Percentiles rank a stretch among this genome's conserved stretches.
phyloP scores from a whole-genome alignment of 2,113 vertebrate species.

The Naja naja region DNA sequence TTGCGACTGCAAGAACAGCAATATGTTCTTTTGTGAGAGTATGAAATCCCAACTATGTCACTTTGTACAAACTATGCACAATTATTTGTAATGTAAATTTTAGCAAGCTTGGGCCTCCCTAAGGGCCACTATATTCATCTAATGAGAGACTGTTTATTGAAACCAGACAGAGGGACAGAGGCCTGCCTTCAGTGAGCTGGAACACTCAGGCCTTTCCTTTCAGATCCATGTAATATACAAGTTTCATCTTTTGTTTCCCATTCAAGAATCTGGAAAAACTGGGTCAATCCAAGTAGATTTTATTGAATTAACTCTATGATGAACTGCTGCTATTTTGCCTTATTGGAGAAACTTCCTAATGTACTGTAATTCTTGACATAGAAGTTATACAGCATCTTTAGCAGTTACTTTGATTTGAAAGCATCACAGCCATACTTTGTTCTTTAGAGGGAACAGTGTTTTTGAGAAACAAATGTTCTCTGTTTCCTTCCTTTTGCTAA shows the following conservation, averaged over 20 bases:
- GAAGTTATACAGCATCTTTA: slow-evolving; percentile 49
- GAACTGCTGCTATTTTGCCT: slow-evolving; percentile 59
- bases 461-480: slow-evolving; percentile 42
- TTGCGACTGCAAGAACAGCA: not conserved
- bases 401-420: slow-evolving; percentile 55
- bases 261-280: slow-evolving; percentile 66
- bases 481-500: slow-evolving; percentile 27
- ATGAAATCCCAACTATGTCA: not conserved
- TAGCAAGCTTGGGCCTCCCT: not conserved
- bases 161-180: slow-evolving; percentile 16
- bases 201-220: slow-evolving; percentile 35
- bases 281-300: slow-evolving; percentile 77
- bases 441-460: slow-evolving; percentile 41
- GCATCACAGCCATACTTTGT: slow-evolving; percentile 45
- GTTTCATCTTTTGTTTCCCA: slow-evolving; percentile 58
- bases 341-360: slow-evolving; percentile 53
- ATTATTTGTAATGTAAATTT: not conserved
- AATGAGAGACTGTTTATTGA: slow-evolving; percentile 27
- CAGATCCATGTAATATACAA: slow-evolving; percentile 47
- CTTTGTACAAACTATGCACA: not conserved
- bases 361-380: slow-evolving; percentile 40
- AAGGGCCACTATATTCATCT: slow-evolving; percentile 3
- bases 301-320: slow-evolving; percentile 72
- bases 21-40: not conserved
- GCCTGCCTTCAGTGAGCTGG: slow-evolving; percentile 2